Evolutionary conservation across 2,888 invertebrate genomes (phyloP), one percentile per base, ranked within the genome.

Genomic region (Drosophila recens): DNA sequence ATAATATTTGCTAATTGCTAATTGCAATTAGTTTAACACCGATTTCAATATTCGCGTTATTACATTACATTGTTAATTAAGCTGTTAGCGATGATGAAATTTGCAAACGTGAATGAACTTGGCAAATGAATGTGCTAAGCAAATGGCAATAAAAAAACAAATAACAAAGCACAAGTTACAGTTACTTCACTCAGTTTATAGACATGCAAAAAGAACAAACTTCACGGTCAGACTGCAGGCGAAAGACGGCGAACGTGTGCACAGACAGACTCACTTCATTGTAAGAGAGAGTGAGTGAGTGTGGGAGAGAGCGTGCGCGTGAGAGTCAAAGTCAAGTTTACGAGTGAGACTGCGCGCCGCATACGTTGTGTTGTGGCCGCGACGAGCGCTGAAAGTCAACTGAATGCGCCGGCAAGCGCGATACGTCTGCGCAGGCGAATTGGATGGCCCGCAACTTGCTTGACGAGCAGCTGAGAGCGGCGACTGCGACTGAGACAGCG

Each of bases 61-160:
- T 81, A 69, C 75, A 66, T 75, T 87, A 75, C 81, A 72, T 67
- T 70, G 78, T 65, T 72, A 88, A 83, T 87, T 88, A 80, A 57
- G 43, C 65, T 30, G 70, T 27, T 33, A 57, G 13, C 67, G 68
- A 52, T 66, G 77, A 10, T 65, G 71, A 79, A 77, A 84, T 66
- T 69, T 75, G 82, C 71, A 79, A 82, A 85, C 75, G 84, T 84
- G 85, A 89, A 87, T 84, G 83, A 84, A 84, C 83, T 89, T 89
- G 75, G 62, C 33, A 20, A 69, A 75, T 53, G 59, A 54, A 40
- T 70, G 81, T 51, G 54, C 67, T 59, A 46, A 56, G 54, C 56
- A 54, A 75, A 46, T 38, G 58, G 46, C 46, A 48, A 58, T 46
- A 46, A 36, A 38, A 36, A 71, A 66, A 72, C 45, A 77, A 61